Base-by-base conservation (phyloP, 2,888 invertebrate species). In the Ethmia dodecea region DNA sequence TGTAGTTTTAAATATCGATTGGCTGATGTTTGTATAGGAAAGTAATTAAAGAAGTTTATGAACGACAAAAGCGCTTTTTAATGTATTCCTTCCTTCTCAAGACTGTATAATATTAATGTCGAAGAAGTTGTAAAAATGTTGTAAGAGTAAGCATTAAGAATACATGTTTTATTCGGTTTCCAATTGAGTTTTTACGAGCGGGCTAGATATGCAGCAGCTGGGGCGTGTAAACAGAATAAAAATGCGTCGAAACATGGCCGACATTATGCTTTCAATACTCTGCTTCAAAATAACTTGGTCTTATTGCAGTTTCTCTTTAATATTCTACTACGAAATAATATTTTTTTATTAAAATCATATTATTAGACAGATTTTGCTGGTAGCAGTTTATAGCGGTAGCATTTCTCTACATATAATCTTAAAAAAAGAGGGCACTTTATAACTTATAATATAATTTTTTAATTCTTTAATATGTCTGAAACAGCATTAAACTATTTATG, bases 1-100 rank as follows among this genome's bases (percentile, higher is more conserved):
- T 77, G 79, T 83, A 81, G 80, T 68, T 73, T 28, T 33, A 40
- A 27, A 27, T 63, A 75, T 66, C 61, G 60, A 79, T 73, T 69
- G 75, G 76, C 79, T 77, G 78, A 79, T 77, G 77, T 83, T 81
- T 81, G 79, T 81, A 83, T 83, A 83, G 80, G 62, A 65, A 74
- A 65, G 70, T 77, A 75, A 83, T 78, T 80, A 83, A 83, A 79
- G 63, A 76, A 68, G 70, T 83, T 81, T 80, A 77, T 74, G 76
- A 80, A 73, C 60, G 66, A 66, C 46, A 52, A 49, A 47, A 43
- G 45, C 49, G 43, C 45, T 56, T 56, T 33, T 50, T 45, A 37
- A 49, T 50, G 40, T 45, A 47, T 42, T 35, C 37, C 51, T 42
- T 40, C 35, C 32, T 43, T 48, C 44, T 42, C 40, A 14, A 27